These are phyloP conservation scores for Spodoptera frugiperda DNA, from an alignment of 1,140 invertebrate genomes.

Conservation along the genomic window DNA sequence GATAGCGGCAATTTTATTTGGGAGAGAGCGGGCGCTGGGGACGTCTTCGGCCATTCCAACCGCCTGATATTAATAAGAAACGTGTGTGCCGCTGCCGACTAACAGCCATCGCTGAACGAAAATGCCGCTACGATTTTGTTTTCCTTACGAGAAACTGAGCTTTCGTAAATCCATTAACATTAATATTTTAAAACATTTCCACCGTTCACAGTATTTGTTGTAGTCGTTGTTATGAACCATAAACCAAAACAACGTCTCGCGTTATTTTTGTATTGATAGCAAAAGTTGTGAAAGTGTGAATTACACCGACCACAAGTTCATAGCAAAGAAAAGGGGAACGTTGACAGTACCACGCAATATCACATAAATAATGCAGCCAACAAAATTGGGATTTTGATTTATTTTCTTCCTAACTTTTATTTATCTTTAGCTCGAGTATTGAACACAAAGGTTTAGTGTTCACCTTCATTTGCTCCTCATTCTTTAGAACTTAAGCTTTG, in stretches of 20 bases:
- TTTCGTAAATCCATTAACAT: slow-evolving; percentile 10
- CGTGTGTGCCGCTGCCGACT: slow-evolving; percentile 65
- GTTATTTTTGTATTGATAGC: slow-evolving; percentile 59
- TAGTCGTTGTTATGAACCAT: neutral
- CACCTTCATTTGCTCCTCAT: slow-evolving; percentile 48
- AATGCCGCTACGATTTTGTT: slow-evolving; percentile 44
- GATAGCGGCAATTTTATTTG: slow-evolving; percentile 87
- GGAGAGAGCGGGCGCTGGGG: slow-evolving; percentile 83
- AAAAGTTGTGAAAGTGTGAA: slow-evolving; percentile 67
- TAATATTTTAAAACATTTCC: slow-evolving; percentile 7
- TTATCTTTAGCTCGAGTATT: slow-evolving; percentile 71
- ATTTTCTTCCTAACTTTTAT: slow-evolving; percentile 84
- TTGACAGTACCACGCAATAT: slow-evolving; percentile 78
- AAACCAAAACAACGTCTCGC: neutral
- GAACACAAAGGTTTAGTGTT: slow-evolving; percentile 63
- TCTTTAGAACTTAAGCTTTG: slow-evolving; percentile 45
- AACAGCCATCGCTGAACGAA: slow-evolving; percentile 38
- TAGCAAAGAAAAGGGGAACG: slow-evolving; percentile 77
- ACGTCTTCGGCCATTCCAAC: slow-evolving; percentile 82
- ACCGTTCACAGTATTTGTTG: neutral
- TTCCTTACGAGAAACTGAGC: slow-evolving; percentile 1
- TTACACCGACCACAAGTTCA: slow-evolving; percentile 68
- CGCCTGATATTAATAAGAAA: slow-evolving; percentile 85
- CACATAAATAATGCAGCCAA: slow-evolving; percentile 84
- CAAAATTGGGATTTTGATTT: slow-evolving; percentile 85